Conservation (phyloP, 1,140 invertebrate genomes). For the Nylanderia fulva region DNA sequence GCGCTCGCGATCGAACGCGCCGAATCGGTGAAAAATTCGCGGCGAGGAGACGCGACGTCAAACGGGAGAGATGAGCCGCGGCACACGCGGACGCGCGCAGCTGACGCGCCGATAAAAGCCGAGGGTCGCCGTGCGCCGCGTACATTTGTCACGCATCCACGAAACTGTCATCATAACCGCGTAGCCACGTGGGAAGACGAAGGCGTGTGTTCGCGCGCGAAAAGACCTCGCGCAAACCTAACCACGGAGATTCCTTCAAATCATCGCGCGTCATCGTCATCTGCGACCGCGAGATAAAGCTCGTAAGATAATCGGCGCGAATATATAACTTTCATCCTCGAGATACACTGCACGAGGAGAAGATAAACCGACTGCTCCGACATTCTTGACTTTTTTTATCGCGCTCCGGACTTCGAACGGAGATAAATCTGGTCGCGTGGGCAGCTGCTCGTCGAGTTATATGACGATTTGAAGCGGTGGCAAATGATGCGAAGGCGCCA, state of each 20-base stretch:
- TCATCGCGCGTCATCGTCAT: neutral
- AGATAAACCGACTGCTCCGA: neutral
- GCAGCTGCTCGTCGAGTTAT: neutral
- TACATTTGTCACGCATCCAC: conserved; percentile 82
- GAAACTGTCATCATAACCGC: conserved; percentile 77
- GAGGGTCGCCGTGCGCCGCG: conserved; percentile 72
- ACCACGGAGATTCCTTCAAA: no score
- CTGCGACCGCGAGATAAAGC: neutral
- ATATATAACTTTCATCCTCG: no score
- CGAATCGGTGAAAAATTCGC: conserved; percentile 40
- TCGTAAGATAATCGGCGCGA: conserved; percentile 19
- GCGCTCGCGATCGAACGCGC: conserved; percentile 35
- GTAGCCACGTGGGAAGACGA: conserved; percentile 10
- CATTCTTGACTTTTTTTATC: neutral
- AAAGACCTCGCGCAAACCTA: neutral
- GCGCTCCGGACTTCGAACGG: neutral
- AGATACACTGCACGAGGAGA: no score
- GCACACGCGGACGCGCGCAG: conserved; percentile 73
- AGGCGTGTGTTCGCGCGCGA: conserved; percentile 11
- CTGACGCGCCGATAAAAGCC: conserved; percentile 80
- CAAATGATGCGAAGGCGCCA: neutral
- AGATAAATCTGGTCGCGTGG: conserved; percentile 2
- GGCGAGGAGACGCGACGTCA: neutral
- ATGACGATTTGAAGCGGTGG: neutral
- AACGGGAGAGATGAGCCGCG: conserved; percentile 11